Evolutionary conservation across 2,113 vertebrate genomes (phyloP).

Genomic region (Sialia sialis): DNA sequence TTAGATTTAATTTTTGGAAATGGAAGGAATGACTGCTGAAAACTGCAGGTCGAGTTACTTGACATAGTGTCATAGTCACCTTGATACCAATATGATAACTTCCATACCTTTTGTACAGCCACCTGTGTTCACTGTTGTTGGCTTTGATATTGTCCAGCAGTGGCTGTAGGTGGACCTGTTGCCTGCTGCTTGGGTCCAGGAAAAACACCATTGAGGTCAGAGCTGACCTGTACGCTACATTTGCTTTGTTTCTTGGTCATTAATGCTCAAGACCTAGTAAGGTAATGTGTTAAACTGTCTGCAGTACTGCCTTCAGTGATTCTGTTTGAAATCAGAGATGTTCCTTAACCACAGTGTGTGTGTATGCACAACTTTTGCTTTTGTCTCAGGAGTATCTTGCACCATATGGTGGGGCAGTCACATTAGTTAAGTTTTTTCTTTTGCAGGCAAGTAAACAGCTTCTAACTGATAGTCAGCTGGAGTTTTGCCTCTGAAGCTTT

Average conservation of each 20-base stretch:
- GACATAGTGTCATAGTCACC: neutral
- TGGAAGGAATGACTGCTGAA: neutral
- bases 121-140: neutral
- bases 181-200: neutral
- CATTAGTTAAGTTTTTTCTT: conserved; percentile 37
- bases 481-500: conserved; percentile 29
- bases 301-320: neutral
- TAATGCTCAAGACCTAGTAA: neutral
- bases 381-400: neutral
- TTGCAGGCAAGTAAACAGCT: conserved; percentile 6
- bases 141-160: neutral
- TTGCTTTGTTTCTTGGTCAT: neutral
- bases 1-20: neutral
- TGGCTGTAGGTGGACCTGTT: neutral
- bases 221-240: neutral
- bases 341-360: neutral
- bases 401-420: conserved; percentile 20
- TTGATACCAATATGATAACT: neutral
- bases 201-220: neutral
- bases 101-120: neutral
- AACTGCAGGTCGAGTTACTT: neutral
- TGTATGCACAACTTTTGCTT: neutral
- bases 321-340: neutral
- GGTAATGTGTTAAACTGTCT: neutral
- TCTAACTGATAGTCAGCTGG: conserved; percentile 14